Base-by-base conservation (phyloP, 2,113 vertebrate genomes). In the Gymnocephalus cernua region DNA sequence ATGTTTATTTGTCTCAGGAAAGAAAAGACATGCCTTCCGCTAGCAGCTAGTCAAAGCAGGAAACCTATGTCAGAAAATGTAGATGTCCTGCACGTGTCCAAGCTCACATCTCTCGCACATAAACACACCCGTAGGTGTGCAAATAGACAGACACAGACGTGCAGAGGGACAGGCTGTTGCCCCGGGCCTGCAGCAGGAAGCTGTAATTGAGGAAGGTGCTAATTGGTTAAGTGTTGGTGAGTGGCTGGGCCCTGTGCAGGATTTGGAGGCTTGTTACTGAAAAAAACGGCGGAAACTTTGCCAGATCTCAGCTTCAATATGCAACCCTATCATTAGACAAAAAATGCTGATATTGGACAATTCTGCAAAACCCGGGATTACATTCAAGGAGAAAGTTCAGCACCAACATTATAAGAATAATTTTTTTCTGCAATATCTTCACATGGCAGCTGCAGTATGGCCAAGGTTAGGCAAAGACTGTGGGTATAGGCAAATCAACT, bases 1-100 rank as follows among this genome's bases (percentile, higher is more conserved):
- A 93, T 93, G 91, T 95, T 95, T 94, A 89, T 84, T 87, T 58
- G 72, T 92, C 88, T 92, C 89, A 86, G 88, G 86, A 92, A 92
- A 91, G 82, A 91, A 87, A 88, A 90, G 87, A 85, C 86, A 86
- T 70, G 83, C 77, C 87, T 81, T 86, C 85, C 65, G 80, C 73
- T 79, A 76, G 85, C 77, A 59, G 82, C 87, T 90, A 93, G 92
- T 88, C 90, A 93, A 91, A 92, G 90, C 90, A 93, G 93, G 91
- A 94, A 93, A 92, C 82, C 58, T 83, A 70, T 25, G 74, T 62
- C 84, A 82, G 86, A 88, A 90, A 83, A 92, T 79, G 84, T 86
- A 74, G 82, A 90, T 79, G 80, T 87, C 77, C 74, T 59, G 84
- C 80, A 72, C 66, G 82, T 62, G 77, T 77, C 48, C 59, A 47